phyloP scores from a whole-genome alignment of 2,797 vertebrate species.

The Sebastes kiyomatsui region DNA sequence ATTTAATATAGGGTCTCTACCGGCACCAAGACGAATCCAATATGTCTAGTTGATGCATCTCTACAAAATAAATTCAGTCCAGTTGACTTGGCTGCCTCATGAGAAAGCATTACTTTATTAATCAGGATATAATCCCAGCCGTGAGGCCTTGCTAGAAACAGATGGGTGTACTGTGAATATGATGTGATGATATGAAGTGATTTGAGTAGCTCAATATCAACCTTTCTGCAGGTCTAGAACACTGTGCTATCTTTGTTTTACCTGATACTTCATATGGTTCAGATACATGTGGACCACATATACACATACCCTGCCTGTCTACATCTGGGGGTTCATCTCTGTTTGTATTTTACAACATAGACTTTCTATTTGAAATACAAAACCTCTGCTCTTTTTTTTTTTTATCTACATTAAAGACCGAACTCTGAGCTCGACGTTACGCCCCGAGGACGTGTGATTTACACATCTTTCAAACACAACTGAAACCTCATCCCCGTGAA shows the following conservation, averaged over 20 bases:
- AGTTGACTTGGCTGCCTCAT: not conserved
- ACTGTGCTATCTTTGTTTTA: not conserved
- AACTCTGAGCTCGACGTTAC: not conserved
- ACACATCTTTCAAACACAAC: constrained; percentile 6
- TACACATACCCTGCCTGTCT: not conserved
- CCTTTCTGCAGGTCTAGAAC: not conserved
- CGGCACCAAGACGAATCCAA: too few relatives aligned
- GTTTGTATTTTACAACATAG: not conserved
- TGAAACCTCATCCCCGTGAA: not conserved
- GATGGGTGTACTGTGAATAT: not conserved
- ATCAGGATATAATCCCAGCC: not conserved
- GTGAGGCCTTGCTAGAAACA: not conserved
- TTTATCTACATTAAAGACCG: not conserved
- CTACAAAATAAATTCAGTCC: not conserved
- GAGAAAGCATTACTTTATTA: not conserved
- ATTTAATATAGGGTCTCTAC: not conserved
- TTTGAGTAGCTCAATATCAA: not conserved
- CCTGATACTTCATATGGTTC: not conserved
- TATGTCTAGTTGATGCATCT: not conserved
- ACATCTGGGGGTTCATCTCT: not conserved
- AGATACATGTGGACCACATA: not conserved
- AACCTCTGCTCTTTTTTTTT: not conserved
- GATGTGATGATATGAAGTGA: not conserved
- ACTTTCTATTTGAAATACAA: not conserved
- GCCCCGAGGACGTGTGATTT: not conserved